These are phyloP conservation scores for Mormyrops boulengeri DNA, from an alignment of 2,797 vertebrate genomes.

Conservation along the genomic window DNA sequence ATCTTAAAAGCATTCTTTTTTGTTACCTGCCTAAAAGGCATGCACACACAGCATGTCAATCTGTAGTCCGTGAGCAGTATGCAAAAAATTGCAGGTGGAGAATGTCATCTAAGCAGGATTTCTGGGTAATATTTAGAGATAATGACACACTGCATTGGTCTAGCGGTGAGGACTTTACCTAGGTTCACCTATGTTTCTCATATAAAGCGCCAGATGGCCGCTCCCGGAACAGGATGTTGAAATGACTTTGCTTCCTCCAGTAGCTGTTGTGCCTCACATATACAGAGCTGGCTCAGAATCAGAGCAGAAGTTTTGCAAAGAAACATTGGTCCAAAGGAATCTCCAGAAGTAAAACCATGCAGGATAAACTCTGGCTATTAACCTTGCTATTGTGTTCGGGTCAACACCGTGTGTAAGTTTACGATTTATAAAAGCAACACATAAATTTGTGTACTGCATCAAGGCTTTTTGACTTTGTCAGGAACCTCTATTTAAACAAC, in stretches of 20 bases:
- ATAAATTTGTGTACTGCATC: too few species aligned
- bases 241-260: constrained; percentile 43
- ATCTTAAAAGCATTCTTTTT: background rate
- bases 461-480: too few species aligned
- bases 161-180: background rate
- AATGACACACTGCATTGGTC: background rate
- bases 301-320: background rate
- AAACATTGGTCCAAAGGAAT: background rate
- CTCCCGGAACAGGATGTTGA: constrained; percentile 48
- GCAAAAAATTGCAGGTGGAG: background rate
- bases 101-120: background rate
- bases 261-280: constrained; percentile 40
- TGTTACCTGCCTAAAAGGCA: background rate
- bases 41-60: background rate
- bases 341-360: background rate
- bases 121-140: background rate
- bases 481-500: too few species aligned
- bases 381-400: too few species aligned
- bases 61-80: too few species aligned
- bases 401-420: too few species aligned
- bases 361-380: background rate
- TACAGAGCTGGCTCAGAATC: background rate
- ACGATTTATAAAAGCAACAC: too few species aligned
- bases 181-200: background rate
- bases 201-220: background rate